Base-by-base conservation (phyloP, 1,140 invertebrate species). In the Pentalonia nigronervosa region DNA sequence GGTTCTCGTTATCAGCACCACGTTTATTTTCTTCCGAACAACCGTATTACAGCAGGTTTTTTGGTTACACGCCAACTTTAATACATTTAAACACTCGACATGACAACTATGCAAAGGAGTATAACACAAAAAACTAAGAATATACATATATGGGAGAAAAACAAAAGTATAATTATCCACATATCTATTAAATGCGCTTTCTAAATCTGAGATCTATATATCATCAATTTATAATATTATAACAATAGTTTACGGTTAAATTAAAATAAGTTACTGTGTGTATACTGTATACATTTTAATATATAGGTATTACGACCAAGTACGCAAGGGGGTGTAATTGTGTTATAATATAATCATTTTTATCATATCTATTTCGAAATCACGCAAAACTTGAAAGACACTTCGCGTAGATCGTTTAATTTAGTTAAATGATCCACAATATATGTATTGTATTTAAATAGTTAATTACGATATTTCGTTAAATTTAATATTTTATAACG, bases 401-500 rank as follows among this genome's bases (percentile, higher is more conserved):
- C n/a, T 17, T 34, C 0, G 60, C 7, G n/a, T 0, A 7, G n/a
- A 76, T 76, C 1, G 14, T 76, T 76, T 34, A 76, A 20, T 14
- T 3, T n/a, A 67, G 11, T 30, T 14, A 30, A n/a, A 17, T 76
- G 0, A 17, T 76, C 17, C 6, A 17, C 30, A 76, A 76, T n/a
- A 76, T n/a, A n/a, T 4, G 9, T 76, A 67, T 67, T 67, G 30
- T n/a, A n/a, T 67, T 67, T n/a, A n/a, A n/a, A 14, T n/a, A 76
- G 60, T 76, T 30, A 76, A 76, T 76, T n/a, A 76, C n/a, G 60
- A 7, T 6, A 53, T 53, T 21, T 2, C 20, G 21, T 53, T 53
- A 53, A 53, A 53, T 53, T 67, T 34, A n/a, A 76, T 76, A 76
- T 86, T 86, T 41, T 86, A 83, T 83, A 83, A 83, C 81, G 81